phyloP scores from a whole-genome alignment of 2,888 invertebrate species.

The Alviniconcha strummeri region DNA sequence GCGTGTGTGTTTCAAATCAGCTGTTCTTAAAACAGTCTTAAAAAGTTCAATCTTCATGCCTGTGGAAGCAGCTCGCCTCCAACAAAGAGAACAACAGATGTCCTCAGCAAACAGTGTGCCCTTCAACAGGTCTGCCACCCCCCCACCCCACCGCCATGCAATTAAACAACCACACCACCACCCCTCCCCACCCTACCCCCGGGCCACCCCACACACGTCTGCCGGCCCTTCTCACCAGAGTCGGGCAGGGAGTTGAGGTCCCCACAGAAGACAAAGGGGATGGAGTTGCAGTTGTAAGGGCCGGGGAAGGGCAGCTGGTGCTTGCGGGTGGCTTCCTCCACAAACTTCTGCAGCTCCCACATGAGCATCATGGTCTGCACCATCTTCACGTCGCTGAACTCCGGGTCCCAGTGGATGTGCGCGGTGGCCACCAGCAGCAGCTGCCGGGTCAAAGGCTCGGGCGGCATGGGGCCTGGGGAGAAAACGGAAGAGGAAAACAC shows the following conservation, averaged over 20 bases:
- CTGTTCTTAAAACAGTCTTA: no score
- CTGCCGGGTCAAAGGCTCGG: constrained; percentile 43
- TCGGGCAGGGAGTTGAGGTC: constrained; percentile 99
- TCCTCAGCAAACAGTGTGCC: no score
- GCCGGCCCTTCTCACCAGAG: constrained; percentile 80
- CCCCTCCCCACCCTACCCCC: no score
- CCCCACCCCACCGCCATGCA: no score
- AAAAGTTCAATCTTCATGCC: no score
- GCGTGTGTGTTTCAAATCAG: no score
- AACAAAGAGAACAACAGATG: no score
- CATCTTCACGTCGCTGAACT: constrained; percentile 98
- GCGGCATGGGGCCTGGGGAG: constrained; percentile 2
- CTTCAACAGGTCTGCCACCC: no score
- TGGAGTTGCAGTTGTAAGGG: constrained; percentile 77
- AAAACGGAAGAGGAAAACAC: no score
- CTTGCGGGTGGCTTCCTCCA: constrained; percentile 62
- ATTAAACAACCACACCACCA: no score
- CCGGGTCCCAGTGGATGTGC: constrained; percentile 99
- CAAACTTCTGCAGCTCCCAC: constrained; percentile 88
- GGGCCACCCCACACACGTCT: no score
- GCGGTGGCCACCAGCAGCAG: constrained; percentile 94
- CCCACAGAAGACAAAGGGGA: constrained; percentile 95
- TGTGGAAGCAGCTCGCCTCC: no score
- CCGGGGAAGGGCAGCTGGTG: constrained; percentile 28
- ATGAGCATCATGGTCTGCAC: constrained; percentile 99